Base-by-base conservation (phyloP, 1,140 invertebrate genomes). In the Nebria ingens region DNA sequence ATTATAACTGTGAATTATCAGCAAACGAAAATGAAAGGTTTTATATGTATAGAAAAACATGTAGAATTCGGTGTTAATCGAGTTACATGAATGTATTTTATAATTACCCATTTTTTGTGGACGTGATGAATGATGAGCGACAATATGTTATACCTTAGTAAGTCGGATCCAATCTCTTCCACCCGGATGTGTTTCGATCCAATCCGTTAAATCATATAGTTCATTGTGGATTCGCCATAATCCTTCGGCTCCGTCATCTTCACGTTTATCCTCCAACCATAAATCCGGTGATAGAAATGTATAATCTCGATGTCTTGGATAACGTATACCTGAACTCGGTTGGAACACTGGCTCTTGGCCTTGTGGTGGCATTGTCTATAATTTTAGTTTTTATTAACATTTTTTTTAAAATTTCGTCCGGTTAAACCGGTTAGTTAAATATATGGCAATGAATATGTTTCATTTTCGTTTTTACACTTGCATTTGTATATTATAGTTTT, bases 201-300 rank as follows among this genome's bases (percentile, higher is more conserved):
- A 93, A 17, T 73, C 69, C 2, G 69, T 75, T 13, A 93, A 72
- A 68, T 92, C 83, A 64, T 92, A 92, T 0, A 93, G 73, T 38
- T 74, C 73, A 68, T 91, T 78, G 59, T 82, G 77, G 13, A 92
- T 77, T 55, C 90, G 73, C 90, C 90, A 93, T 0, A 89, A 70
- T 4, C 79, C 80, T 66, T 87, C 85, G 0, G 87, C 84, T 12
- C 81, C 81, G 64, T 91, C 87, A 59, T 86, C 80, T 22, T 71
- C 61, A 42, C 73, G 73, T 64, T 87, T 87, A 1, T 79, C 81
- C 25, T 75, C 71, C 12, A 91, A 60, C 85, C 84, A 83, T 64
- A 73, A 66, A 20, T 71, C 59, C 2, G 71, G 67, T 53, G 73
- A 70, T 56, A 64, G 72, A 9, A 74, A 55, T 2, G 68, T 72